phyloP scores from a whole-genome alignment of 92 coral and sea anemone species.

The Epizoanthus stellaris region DNA sequence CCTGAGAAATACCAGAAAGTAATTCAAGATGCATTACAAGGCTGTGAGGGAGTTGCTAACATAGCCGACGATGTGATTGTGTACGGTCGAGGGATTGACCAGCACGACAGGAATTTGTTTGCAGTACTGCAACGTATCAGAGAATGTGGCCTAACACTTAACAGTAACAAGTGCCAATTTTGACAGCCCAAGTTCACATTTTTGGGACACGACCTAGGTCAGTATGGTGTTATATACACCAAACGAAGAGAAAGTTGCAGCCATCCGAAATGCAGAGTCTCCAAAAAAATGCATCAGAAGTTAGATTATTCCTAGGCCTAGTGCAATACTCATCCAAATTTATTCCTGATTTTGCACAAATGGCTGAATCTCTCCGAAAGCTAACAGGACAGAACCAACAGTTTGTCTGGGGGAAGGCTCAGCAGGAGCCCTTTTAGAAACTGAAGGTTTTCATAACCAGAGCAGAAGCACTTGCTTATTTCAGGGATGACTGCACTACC shows the following conservation, averaged over 20 bases:
- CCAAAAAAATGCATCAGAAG: slow-evolving; percentile 54
- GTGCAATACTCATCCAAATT: slow-evolving; percentile 62
- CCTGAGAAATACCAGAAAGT: slow-evolving; percentile 10
- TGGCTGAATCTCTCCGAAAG: slow-evolving; percentile 56
- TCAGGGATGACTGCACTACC: slow-evolving; percentile 55
- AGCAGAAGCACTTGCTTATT: slow-evolving; percentile 59
- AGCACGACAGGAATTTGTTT: too few relatives aligned
- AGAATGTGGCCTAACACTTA: background rate
- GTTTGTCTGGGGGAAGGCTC: slow-evolving; percentile 51
- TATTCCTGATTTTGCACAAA: slow-evolving; percentile 56
- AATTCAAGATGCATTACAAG: slow-evolving; percentile 35
- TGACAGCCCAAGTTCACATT: slow-evolving; percentile 56
- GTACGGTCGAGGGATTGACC: too few relatives aligned
- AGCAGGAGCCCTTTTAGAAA: slow-evolving; percentile 49
- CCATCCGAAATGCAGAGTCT: slow-evolving; percentile 36
- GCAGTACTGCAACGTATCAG: too few relatives aligned
- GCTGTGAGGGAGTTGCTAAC: slow-evolving; percentile 57
- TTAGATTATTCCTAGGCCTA: slow-evolving; percentile 52
- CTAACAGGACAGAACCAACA: slow-evolving; percentile 54
- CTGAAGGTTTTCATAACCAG: slow-evolving; percentile 43
- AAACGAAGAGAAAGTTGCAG: slow-evolving; percentile 64
- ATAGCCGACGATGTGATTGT: too few relatives aligned
- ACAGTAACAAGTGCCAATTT: slow-evolving; percentile 62
- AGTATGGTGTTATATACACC: slow-evolving; percentile 44
- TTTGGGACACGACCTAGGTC: slow-evolving; percentile 62